Base-by-base conservation (phyloP, 1,140 invertebrate genomes). In the Medauroidea extradentata region DNA sequence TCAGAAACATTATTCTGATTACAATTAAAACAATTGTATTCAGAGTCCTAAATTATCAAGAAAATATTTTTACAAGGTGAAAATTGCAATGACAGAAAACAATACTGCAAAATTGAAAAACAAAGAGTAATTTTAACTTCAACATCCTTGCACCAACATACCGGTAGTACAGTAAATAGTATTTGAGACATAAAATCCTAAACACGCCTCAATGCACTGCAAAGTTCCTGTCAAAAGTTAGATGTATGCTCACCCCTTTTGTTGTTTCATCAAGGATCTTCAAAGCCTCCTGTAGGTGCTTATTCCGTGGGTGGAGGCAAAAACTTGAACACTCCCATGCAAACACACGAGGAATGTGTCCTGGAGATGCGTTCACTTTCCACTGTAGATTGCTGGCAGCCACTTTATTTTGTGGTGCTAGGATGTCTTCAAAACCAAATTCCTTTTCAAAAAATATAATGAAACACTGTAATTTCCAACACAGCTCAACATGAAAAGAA, bases 311-410 rank as follows among this genome's bases (percentile, higher is more conserved):
- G 67, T 78, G 75, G 27, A 65, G 64, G 1, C 73, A 75, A 49
- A 80, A 78, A 16, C 62, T 55, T n/a, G 72, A 75, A 52, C 71
- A 70, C 25, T 79, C 77, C 19, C 72, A 73, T 18, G 72, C 78
- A 67, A 75, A 79, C 4, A 70, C 70, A 2, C 70, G 66, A 8
- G 77, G 73, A 29, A 79, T 64, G 49, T 65, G 67, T 48, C 58
- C 51, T 2, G 52, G 55, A 14, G 41, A 18, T 41, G 63, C 51
- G 39, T 58, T 51, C 27, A 62, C 62, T 44, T 76, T 67, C 75
- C 75, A 79, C 64, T 85, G 82, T 39, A 88, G 76, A 80, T 88
- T 89, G 4, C 72, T 73, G 59, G 81, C 81, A 1, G 79, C 75
- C 0, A 88, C 60, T n/a, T 81, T 59, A 57, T 82, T 75, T 1